Percentiles rank a stretch among this genome's conserved stretches.
Conservation (phyloP, 2,888 invertebrate genomes). For the Sericinus montela region DNA sequence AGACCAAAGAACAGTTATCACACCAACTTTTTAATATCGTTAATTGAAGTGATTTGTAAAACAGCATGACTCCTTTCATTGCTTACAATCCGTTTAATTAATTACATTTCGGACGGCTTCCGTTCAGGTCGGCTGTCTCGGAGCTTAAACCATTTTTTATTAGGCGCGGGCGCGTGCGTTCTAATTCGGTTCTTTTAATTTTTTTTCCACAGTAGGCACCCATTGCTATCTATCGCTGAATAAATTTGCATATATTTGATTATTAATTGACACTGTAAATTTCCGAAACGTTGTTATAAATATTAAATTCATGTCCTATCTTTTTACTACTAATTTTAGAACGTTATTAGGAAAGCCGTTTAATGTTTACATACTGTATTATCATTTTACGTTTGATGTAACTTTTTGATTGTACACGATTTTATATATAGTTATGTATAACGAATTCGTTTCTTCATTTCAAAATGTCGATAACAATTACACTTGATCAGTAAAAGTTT, state of each 20-base stretch:
- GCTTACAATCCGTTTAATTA: constrained; percentile 78
- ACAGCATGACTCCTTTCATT: constrained; percentile 79
- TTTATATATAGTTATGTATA: too few species aligned
- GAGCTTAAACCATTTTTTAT: constrained; percentile 66
- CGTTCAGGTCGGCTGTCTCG: constrained; percentile 57
- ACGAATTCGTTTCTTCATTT: constrained; percentile 7
- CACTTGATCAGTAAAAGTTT: constrained; percentile 16
- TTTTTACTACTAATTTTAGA: constrained; percentile 8
- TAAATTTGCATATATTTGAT: constrained; percentile 15
- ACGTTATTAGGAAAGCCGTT: constrained; percentile 2
- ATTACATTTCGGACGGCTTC: constrained; percentile 74
- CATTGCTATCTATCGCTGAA: constrained; percentile 21
- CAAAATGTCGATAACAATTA: constrained; percentile 16
- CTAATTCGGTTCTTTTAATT: constrained; percentile 37
- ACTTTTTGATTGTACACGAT: too few species aligned
- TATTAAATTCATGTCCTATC: constrained; percentile 2
- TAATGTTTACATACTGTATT: too few species aligned
- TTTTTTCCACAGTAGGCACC: constrained; percentile 9
- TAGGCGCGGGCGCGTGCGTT: constrained; percentile 47
- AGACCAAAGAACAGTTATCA: constrained; percentile 55
- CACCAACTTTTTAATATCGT: constrained; percentile 75
- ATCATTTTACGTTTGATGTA: too few species aligned
- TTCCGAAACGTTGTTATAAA: neutral
- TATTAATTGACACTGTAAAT: constrained; percentile 10
- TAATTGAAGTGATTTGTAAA: constrained; percentile 80